phyloP scores from a whole-genome alignment of 2,888 invertebrate genomes.

The Dryococelus australis region DNA sequence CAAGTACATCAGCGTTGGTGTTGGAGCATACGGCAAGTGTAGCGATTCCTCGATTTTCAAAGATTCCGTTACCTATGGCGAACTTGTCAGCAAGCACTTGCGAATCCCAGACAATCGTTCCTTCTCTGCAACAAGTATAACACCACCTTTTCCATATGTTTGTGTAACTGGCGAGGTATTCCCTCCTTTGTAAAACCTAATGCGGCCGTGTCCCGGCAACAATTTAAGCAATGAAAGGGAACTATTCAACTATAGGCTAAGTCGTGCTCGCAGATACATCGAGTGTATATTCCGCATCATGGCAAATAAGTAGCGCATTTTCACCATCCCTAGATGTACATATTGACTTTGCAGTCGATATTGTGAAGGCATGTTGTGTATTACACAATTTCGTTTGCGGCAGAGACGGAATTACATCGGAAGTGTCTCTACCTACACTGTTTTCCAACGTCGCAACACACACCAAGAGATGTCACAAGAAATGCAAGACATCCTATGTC shows the following conservation, averaged over 20 bases:
- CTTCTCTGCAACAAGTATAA: neutral
- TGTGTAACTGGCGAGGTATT: neutral
- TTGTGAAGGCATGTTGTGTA: no score
- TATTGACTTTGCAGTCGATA: no score
- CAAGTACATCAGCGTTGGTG: constrained; percentile 30
- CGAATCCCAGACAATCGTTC: neutral
- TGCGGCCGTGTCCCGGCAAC: neutral
- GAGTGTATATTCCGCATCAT: neutral
- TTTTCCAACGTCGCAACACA: neutral
- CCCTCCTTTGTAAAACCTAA: neutral
- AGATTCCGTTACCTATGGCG: neutral
- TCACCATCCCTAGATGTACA: neutral
- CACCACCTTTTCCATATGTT: constrained; percentile 13
- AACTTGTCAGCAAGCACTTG: neutral
- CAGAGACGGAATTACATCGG: neutral
- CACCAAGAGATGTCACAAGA: neutral
- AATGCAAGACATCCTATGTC: neutral
- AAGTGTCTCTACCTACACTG: neutral
- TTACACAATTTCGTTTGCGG: neutral
- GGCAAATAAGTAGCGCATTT: neutral
- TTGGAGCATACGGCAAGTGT: constrained; percentile 34
- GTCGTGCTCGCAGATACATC: neutral
- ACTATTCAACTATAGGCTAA: neutral
- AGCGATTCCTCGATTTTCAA: neutral
- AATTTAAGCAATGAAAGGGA: neutral